phyloP scores from a whole-genome alignment of 1,140 invertebrate genomes.

The Nasonia giraulti region DNA sequence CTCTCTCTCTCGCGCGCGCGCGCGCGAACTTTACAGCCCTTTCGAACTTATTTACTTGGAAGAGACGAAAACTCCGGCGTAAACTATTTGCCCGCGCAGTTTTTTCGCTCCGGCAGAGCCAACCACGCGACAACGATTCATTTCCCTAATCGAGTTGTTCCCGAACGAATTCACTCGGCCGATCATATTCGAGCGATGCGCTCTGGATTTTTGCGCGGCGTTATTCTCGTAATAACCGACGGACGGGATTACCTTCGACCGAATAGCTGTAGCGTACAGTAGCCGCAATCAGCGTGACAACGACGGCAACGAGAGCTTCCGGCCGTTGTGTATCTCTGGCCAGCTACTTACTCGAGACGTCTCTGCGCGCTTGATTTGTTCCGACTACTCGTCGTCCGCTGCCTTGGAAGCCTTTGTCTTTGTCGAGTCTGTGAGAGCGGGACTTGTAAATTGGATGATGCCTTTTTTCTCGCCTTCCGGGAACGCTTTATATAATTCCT shows the following conservation, averaged over 20 bases:
- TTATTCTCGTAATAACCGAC: not conserved
- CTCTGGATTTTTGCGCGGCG: not conserved
- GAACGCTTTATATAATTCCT: not conserved
- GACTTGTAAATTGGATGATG: not conserved
- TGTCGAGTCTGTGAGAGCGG: not conserved
- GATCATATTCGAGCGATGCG: not conserved
- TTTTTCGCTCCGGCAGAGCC: not conserved
- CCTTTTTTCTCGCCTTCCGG: not conserved
- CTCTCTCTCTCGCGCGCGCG: too few relatives aligned
- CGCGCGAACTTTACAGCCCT: not conserved
- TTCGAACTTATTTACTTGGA: conserved; percentile 27
- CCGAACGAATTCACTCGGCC: conserved; percentile 3
- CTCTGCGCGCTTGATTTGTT: conserved; percentile 17
- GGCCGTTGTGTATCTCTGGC: not conserved
- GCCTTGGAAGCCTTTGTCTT: not conserved
- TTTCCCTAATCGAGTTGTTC: conserved; percentile 30
- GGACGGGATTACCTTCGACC: not conserved
- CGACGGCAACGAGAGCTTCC: conserved; percentile 38
- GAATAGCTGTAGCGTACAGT: not conserved
- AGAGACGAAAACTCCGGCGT: not conserved
- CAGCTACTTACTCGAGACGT: not conserved
- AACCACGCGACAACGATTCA: conserved; percentile 6
- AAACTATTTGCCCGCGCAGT: not conserved
- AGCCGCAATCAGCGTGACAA: conserved; percentile 29
- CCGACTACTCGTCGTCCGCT: not conserved